Percentiles rank a stretch among this genome's conserved stretches.
These are phyloP conservation scores for Tetraodon nigroviridis DNA, from an alignment of 2,113 vertebrate species.

Conservation along the genomic window DNA sequence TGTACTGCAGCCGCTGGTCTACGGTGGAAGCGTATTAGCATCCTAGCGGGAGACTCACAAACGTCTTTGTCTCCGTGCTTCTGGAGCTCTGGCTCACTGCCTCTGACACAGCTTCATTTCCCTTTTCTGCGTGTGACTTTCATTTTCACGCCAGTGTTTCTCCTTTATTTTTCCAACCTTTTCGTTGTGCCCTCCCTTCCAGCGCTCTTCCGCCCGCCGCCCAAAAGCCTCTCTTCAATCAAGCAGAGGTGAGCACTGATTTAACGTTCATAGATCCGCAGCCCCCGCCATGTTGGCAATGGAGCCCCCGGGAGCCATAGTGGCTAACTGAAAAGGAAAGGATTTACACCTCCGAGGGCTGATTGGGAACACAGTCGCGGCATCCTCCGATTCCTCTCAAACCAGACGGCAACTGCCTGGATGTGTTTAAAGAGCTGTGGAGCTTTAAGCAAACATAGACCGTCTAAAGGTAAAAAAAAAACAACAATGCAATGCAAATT, in stretches of 20 bases:
- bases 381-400: slow-evolving; percentile 24
- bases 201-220: no score
- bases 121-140: slow-evolving; percentile 9
- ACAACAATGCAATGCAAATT: no score
- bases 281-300: slow-evolving; percentile 28
- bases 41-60: no score
- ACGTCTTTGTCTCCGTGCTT: no score
- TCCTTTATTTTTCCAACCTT: neutral
- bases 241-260: no score
- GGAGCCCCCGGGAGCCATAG: slow-evolving; percentile 24
- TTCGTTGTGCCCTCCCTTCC: no score
- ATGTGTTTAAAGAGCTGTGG: slow-evolving; percentile 30
- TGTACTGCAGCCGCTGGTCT: no score
- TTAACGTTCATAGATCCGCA: neutral
- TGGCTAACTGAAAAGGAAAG: slow-evolving; percentile 30
- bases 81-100: slow-evolving; percentile 2
- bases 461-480: no score
- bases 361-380: slow-evolving; percentile 15
- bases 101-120: slow-evolving; percentile 21
- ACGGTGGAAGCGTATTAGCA: no score
- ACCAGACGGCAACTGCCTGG: slow-evolving; percentile 35
- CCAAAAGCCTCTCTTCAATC: neutral
- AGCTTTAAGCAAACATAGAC: slow-evolving; percentile 3
- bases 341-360: slow-evolving; percentile 42
- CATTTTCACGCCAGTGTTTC: neutral